Evolutionary conservation across 1,140 invertebrate species (phyloP).

Genomic region (Heliconius hewitsoni): DNA sequence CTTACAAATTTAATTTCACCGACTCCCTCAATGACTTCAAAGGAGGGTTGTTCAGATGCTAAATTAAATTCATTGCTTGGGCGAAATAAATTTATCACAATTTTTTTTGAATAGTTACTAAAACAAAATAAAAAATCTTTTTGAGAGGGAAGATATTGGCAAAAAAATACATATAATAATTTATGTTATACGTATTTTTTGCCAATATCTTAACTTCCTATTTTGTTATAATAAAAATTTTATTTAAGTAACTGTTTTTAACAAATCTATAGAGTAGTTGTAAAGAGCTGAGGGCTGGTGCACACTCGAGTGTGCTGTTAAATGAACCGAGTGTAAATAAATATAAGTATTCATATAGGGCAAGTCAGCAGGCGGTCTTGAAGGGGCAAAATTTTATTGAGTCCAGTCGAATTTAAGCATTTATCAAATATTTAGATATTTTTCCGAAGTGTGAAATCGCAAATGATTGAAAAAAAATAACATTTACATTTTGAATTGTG

Average conservation of each 20-base stretch:
- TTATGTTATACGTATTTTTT: too few species aligned
- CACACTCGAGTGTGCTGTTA: conserved; percentile 68
- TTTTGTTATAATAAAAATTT: not conserved
- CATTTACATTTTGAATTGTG: not conserved
- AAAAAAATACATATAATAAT: too few species aligned
- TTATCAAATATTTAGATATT: conserved; percentile 16
- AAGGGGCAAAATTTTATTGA: conserved; percentile 70
- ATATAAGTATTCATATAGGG: conserved; percentile 72
- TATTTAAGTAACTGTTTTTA: not conserved
- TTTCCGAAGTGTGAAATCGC: not conserved
- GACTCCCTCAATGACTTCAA: not conserved
- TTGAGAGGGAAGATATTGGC: too few species aligned
- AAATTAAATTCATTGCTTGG: not conserved
- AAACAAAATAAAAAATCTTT: not conserved
- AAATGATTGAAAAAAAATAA: not conserved
- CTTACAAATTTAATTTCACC: conserved; percentile 6
- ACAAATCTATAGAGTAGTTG: conserved; percentile 24
- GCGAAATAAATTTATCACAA: not conserved
- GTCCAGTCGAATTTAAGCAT: conserved; percentile 12
- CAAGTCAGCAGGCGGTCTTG: conserved; percentile 60
- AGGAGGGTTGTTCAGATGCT: not conserved
- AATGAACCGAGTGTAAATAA: conserved; percentile 80
- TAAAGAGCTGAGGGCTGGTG: conserved; percentile 48
- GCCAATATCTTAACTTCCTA: too few species aligned
- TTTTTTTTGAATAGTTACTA: not conserved